Evolutionary conservation across 2,113 vertebrate species (phyloP), one percentile per base, ranked within the genome.

Genomic region (Sardina pilchardus): DNA sequence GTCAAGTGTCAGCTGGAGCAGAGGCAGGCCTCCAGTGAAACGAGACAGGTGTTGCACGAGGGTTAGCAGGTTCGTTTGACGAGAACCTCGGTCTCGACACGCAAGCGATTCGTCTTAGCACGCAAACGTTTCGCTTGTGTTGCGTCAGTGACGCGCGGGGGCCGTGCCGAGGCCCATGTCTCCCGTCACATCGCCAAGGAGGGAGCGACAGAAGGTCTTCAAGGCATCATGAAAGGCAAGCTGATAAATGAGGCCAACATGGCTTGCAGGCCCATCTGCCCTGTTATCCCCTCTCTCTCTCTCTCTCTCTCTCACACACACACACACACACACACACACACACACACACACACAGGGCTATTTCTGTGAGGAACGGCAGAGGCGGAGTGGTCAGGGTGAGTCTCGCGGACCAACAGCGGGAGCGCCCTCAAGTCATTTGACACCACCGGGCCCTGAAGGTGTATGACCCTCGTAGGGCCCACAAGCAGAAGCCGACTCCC

Each of bases 371-470:
- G 63, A 26, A 34, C 63, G 12, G 71, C 10, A 9, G 10, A 75
- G 71, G 71, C 30, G 14, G 71, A 78, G 71, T 78, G 71, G 71
- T 36, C 71, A 36, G 71, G 71, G 30, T 78, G 53, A 59, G 21
- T 59, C 21, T 21, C 19, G 53, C 53, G 19, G 53, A 24, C 53
- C 53, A 34, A 39, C 71, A 34, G 34, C 30, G 71, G 71, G 71
- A 34, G 71, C 30, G 12, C 71, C 34, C 10, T 78, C 30, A 34
- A 78, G 71, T 78, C 71, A 78, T 78, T 78, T 78, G 71, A 78
- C 71, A 82, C 81, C 26, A 82, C 75, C 82, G 10, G 71, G 81
- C 21, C 44, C 85, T 43, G 85, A 86, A 82, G 30, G 81, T 59
- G 21, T 59, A 53, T 82, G 82, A 34, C 67, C 36, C 67, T 59